phyloP scores from a whole-genome alignment of 2,113 vertebrate species.

The Sorex araneus region DNA sequence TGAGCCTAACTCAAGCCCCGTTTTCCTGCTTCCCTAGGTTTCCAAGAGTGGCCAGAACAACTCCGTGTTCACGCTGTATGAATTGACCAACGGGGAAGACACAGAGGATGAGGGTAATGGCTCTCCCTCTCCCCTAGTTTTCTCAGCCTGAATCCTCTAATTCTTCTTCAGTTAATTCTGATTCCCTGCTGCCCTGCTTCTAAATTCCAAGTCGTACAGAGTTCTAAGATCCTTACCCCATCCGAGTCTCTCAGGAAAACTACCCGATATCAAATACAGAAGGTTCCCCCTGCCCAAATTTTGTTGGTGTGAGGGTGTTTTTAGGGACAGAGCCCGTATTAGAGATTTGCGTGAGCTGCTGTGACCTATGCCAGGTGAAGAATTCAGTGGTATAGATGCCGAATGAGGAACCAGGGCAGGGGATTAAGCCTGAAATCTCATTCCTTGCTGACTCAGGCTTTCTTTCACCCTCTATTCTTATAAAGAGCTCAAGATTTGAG shows the following conservation, averaged over 20 bases:
- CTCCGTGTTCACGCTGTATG: conserved; percentile 97
- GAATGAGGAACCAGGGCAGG: not conserved
- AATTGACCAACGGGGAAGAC: conserved; percentile 95
- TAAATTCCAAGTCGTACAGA: conserved; percentile 11
- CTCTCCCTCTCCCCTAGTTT: not conserved
- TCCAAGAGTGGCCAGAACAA: conserved; percentile 96
- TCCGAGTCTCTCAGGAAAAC: not conserved
- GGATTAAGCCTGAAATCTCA: conserved; percentile 63
- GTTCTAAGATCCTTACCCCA: not conserved
- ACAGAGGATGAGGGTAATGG: conserved; percentile 95
- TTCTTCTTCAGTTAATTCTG: not conserved
- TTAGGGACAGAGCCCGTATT: conserved; percentile 12
- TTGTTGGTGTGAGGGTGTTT: not conserved
- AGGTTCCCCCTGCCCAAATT: not conserved
- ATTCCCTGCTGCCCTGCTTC: not conserved
- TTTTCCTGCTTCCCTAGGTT: conserved; percentile 88
- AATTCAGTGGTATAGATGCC: conserved; percentile 32
- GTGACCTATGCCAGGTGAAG: conserved; percentile 43
- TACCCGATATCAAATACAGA: conserved; percentile 14
- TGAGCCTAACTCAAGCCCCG: conserved; percentile 24
- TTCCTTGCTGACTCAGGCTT: conserved; percentile 70
- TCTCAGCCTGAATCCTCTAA: conserved; percentile 27
- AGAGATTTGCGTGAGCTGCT: not conserved
- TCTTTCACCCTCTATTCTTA: conserved; percentile 70
- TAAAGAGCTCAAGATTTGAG: conserved; percentile 69